These are phyloP conservation scores for Leptopilina clavipes DNA, from an alignment of 1,140 invertebrate species.

Conservation along the genomic window DNA sequence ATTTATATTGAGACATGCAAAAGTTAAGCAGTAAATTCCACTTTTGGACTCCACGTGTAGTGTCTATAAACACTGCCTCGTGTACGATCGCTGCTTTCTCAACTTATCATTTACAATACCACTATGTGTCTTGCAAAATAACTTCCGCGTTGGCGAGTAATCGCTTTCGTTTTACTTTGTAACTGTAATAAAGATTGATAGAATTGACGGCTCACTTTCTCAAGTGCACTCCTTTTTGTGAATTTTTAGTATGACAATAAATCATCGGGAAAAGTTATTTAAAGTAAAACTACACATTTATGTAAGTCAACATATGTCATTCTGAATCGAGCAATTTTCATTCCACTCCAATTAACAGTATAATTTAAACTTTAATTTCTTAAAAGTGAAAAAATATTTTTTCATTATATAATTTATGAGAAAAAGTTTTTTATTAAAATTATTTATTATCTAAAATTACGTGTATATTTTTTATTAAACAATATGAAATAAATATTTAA, in stretches of 20 bases:
- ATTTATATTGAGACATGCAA: neutral
- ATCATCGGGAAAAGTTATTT: neutral
- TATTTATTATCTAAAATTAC: no score
- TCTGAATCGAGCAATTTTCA: no score
- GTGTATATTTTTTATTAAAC: no score
- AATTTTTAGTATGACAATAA: neutral
- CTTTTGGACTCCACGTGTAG: conserved; percentile 34
- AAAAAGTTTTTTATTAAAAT: no score
- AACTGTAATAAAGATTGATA: conserved; percentile 30
- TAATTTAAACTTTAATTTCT: no score
- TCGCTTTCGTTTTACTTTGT: conserved; percentile 35
- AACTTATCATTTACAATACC: conserved; percentile 32
- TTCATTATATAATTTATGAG: no score
- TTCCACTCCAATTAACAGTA: no score
- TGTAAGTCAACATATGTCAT: no score
- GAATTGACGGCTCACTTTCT: conserved; percentile 32
- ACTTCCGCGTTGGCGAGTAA: conserved; percentile 35
- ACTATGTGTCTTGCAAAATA: conserved; percentile 29
- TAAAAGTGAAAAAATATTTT: no score
- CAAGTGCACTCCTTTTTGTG: neutral
- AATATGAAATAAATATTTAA: no score
- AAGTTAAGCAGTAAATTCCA: neutral
- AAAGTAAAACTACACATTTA: neutral
- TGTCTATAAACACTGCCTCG: conserved; percentile 34
- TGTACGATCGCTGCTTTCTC: conserved; percentile 35